Evolutionary conservation across 2,113 vertebrate genomes (phyloP), one percentile per base, ranked within the genome.

Genomic region (Rostratula benghalensis): DNA sequence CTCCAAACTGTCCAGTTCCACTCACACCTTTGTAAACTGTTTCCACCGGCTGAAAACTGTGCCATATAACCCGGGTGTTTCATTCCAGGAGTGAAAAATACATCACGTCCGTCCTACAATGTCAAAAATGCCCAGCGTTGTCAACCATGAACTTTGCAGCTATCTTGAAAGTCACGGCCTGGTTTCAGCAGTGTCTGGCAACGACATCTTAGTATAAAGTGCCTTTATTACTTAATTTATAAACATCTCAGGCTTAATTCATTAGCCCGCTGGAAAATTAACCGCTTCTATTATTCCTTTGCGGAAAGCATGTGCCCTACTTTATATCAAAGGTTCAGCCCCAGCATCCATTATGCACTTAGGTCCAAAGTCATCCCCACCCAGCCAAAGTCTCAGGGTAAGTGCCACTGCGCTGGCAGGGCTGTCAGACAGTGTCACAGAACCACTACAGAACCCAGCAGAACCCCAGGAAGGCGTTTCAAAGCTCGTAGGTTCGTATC

Each of bases 81-180:
- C 43, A 60, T 68, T 81, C 56, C 33, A 10, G 9, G 13, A 51
- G 19, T 86, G n/a, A 78, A 69, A 86, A 76, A 57, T 33, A 12
- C 4, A 25, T 33, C 61, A 45, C 33, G 24, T 5, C 14, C 16
- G 14, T 24, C 39, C 10, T 20, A 43, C 39, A 48, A 43, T 2
- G 10, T 24, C 59, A 65, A 37, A 85, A 93, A 50, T 6, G 5
- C 41, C 30, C 30, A 25, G 2, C 0, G 0, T 2, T 33, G 16
- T 71, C 30, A 25, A 64, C 76, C 5, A 22, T 3, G 24, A 67
- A 27, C 33, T 75, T 65, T 63, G 30, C 37, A 61, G 82, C 35
- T 19, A 37, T 28, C 39, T 45, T 68, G 48, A 53, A 78, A 65
- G n/a, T 54, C 82, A 41, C 41, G 69, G 54, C 28, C 63, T 80